Percentiles rank a stretch among this genome's conserved stretches.
These are phyloP conservation scores for Drosophila niveifrons DNA, from an alignment of 2,888 invertebrate species.

Conservation along the genomic window DNA sequence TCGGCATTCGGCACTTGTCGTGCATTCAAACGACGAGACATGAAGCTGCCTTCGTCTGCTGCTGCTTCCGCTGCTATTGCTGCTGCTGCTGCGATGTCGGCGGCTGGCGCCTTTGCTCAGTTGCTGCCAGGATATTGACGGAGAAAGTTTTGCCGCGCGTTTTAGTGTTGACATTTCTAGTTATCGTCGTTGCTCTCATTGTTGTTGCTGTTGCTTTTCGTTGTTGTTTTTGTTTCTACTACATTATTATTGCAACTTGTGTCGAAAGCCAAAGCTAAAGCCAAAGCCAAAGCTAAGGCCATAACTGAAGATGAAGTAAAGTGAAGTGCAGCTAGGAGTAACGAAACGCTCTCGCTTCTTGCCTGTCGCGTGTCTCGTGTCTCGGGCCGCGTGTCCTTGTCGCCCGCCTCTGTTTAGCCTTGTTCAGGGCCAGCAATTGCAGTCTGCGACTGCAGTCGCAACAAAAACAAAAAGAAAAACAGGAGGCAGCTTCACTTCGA, in stretches of 20 bases:
- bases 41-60: conserved; percentile 63
- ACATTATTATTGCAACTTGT: conserved; percentile 12
- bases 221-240: conserved; percentile 27
- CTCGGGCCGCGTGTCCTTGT: conserved; percentile 54
- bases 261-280: conserved; percentile 10
- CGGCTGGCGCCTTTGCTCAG: conserved; percentile 62
- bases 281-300: conserved; percentile 28
- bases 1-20: conserved; percentile 35
- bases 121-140: conserved; percentile 83
- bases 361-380: neutral
- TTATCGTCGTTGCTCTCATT: conserved; percentile 35
- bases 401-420: conserved; percentile 44
- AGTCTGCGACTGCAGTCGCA: neutral
- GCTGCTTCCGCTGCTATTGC: conserved; percentile 52
- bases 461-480: neutral
- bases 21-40: conserved; percentile 36
- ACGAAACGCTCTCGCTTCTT: conserved; percentile 9
- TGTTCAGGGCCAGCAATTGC: conserved; percentile 54
- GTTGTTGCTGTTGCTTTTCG: conserved; percentile 19
- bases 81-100: conserved; percentile 46
- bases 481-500: conserved; percentile 1
- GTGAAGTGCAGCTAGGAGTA: conserved; percentile 49
- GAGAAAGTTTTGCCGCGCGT: conserved; percentile 57
- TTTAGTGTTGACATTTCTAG: conserved; percentile 33
- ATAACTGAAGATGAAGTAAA: conserved; percentile 37